Percentiles rank a stretch among this genome's conserved stretches.
phyloP scores from a whole-genome alignment of 2,797 vertebrate genomes.

The Enteromius trimaculatus region DNA sequence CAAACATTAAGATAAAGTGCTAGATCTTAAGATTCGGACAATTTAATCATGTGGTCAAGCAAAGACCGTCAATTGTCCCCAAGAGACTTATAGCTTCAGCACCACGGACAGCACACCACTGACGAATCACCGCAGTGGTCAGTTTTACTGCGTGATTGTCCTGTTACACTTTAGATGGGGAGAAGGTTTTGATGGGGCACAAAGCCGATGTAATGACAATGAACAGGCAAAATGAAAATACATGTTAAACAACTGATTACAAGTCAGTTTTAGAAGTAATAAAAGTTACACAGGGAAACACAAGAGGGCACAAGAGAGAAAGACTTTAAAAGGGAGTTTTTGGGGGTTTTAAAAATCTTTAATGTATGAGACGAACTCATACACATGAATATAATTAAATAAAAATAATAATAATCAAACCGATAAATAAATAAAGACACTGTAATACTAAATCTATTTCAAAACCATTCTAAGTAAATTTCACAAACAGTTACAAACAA shows the following conservation, averaged over 20 bases:
- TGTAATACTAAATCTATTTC: neutral
- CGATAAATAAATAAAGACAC: neutral
- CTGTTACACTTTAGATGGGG: neutral
- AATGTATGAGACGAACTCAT: neutral
- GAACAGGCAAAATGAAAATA: constrained; percentile 20
- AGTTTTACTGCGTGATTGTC: neutral
- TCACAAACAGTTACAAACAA: neutral
- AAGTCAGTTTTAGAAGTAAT: constrained; percentile 4
- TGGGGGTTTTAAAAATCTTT: constrained; percentile 36
- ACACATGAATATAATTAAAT: neutral
- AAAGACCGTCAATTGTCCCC: neutral
- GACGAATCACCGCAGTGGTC: constrained; percentile 40
- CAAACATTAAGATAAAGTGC: constrained; percentile 27
- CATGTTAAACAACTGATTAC: constrained; percentile 19
- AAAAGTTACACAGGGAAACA: constrained; percentile 49
- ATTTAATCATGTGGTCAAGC: constrained; percentile 38
- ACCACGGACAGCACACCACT: constrained; percentile 74
- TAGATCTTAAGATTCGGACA: constrained; percentile 10
- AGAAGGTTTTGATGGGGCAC: neutral
- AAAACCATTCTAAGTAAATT: neutral
- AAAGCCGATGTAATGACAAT: neutral
- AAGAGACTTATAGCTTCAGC: constrained; percentile 69
- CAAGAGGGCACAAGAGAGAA: constrained; percentile 53
- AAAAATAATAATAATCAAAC: neutral
- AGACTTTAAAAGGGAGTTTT: neutral